Conservation (phyloP, 2,888 invertebrate genomes). For the Pammene aurita region DNA sequence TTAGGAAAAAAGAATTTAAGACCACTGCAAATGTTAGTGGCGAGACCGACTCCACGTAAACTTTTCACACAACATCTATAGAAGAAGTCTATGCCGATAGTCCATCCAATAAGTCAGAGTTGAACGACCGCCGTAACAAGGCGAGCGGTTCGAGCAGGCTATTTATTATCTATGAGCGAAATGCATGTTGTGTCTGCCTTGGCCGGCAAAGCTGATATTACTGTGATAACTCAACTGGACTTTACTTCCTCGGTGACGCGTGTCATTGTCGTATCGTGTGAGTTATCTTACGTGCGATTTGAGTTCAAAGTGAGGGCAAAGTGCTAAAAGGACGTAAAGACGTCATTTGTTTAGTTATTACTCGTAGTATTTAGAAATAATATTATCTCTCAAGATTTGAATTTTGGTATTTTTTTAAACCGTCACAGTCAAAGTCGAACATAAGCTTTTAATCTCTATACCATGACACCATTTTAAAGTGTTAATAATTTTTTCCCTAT, state of each 20-base stretch:
- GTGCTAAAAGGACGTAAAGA: background rate
- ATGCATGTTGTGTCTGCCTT: conserved; percentile 47
- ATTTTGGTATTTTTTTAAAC: too few relatives aligned
- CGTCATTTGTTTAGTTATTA: background rate
- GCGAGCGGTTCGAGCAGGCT: conserved; percentile 58
- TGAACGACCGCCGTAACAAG: conserved; percentile 66
- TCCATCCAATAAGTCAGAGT: conserved; percentile 47
- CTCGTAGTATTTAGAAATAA: too few relatives aligned
- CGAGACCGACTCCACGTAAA: too few relatives aligned
- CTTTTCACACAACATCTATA: background rate
- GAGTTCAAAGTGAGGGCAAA: conserved; percentile 4
- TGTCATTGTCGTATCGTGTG: background rate
- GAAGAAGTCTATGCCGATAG: conserved; percentile 16
- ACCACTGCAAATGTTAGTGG: too few relatives aligned
- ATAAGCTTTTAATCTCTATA: too few relatives aligned
- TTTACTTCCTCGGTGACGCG: conserved; percentile 14
- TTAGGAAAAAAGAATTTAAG: too few relatives aligned
- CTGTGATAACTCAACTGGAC: conserved; percentile 16
- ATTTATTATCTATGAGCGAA: conserved; percentile 72
- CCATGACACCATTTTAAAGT: too few relatives aligned
- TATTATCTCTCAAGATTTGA: too few relatives aligned
- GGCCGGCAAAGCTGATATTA: conserved; percentile 7
- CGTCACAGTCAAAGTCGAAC: too few relatives aligned
- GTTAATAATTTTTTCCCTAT: too few relatives aligned
- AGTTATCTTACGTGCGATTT: background rate